Conservation (phyloP, 37 sponge, comb jelly and placozoan species). For the Chondrilla cf. caribensis region DNA sequence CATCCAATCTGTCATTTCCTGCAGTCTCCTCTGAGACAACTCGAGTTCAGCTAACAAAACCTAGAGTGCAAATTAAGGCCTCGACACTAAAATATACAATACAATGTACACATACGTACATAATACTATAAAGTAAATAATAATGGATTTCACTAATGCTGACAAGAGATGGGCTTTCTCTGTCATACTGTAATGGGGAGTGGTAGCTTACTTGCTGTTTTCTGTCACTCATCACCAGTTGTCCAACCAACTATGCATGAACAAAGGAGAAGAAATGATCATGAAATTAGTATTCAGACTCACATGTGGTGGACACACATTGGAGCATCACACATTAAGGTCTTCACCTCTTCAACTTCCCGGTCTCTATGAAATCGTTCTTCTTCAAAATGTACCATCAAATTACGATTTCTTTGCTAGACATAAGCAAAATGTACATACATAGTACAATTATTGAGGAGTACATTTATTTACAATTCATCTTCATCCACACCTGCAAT, state of each 20-base stretch:
- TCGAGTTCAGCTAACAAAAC: background rate
- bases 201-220: background rate
- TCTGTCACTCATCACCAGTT: background rate
- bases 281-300: no score
- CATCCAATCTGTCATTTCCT: constrained; percentile 22
- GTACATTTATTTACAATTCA: no score
- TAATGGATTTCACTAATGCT: background rate
- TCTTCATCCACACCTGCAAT: constrained; percentile 17
- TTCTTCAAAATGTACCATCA: constrained; percentile 23
- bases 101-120: background rate
- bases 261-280: background rate
- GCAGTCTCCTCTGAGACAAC: background rate
- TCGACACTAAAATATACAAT: background rate
- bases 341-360: constrained; percentile 13
- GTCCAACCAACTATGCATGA: background rate
- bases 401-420: background rate
- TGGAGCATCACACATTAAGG: no score
- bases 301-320: no score
- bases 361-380: constrained; percentile 9
- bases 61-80: no score
- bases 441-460: background rate
- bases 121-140: no score
- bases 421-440: background rate
- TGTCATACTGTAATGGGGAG: no score
- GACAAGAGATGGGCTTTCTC: no score